Conservation (phyloP, 2,113 vertebrate species). For the Chunga burmeisteri region DNA sequence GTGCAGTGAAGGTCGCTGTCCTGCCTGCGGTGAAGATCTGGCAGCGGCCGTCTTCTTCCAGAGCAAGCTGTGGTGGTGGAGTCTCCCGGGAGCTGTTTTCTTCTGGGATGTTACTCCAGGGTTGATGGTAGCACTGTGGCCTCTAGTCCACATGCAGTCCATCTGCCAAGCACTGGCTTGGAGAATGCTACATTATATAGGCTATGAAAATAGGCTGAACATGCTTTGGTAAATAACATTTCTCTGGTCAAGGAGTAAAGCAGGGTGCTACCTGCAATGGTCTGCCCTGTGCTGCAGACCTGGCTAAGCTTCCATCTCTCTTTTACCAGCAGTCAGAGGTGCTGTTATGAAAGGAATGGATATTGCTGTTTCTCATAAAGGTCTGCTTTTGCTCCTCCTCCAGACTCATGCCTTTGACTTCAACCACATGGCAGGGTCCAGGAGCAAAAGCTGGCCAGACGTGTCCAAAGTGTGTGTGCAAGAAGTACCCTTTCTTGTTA, state of each 20-base stretch:
- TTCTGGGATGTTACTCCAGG: background rate
- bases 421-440: background rate
- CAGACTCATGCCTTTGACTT: background rate
- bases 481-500: background rate
- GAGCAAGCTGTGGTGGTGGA: background rate
- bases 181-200: background rate
- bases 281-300: background rate
- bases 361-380: background rate
- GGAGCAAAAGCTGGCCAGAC: conserved; percentile 23
- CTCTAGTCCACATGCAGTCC: background rate
- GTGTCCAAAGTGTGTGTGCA: background rate
- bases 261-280: background rate
- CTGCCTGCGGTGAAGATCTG: background rate
- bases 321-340: background rate
- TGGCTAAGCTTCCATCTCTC: background rate
- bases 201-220: background rate
- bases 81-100: background rate
- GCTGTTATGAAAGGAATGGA: background rate
- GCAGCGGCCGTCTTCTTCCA: background rate
- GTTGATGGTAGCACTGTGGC: background rate
- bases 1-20: background rate
- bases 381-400: background rate
- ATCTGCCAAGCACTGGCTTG: background rate
- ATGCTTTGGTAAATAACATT: background rate
- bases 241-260: background rate